phyloP scores from a whole-genome alignment of 2,888 invertebrate species.

The Strigamia maritima region DNA sequence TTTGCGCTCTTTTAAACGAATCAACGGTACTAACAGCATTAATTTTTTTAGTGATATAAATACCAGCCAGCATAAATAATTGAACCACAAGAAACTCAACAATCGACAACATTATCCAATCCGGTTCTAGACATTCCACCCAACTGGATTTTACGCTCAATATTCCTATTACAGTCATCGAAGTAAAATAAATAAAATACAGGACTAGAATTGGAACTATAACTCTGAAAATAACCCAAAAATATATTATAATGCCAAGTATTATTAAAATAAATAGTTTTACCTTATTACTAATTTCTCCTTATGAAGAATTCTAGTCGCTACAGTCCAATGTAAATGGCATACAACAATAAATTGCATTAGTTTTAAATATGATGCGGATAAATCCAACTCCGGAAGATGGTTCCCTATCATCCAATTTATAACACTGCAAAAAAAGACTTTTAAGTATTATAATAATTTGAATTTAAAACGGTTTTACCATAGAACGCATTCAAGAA shows the following conservation, averaged over 20 bases:
- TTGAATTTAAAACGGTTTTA: constrained; percentile 46
- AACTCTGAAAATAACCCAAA: constrained; percentile 48
- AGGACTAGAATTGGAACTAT: constrained; percentile 54
- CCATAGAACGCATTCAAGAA: constrained; percentile 55
- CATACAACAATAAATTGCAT: constrained; percentile 56
- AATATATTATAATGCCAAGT: too few relatives aligned
- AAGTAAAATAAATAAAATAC: constrained; percentile 55
- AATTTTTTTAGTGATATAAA: constrained; percentile 54
- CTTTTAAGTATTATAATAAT: not conserved
- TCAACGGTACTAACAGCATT: constrained; percentile 53
- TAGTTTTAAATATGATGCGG: constrained; percentile 55
- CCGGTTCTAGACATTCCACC: constrained; percentile 56
- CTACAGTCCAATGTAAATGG: constrained; percentile 58
- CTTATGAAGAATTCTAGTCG: constrained; percentile 54
- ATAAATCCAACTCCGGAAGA: constrained; percentile 56
- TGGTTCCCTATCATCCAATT: constrained; percentile 54
- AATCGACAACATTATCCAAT: constrained; percentile 57
- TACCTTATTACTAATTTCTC: constrained; percentile 50
- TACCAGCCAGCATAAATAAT: constrained; percentile 55
- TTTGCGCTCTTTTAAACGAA: constrained; percentile 54
- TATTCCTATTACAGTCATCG: constrained; percentile 55
- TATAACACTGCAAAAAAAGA: constrained; percentile 51
- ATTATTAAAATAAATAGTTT: not conserved
- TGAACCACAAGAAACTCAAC: constrained; percentile 57
- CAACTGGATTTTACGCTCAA: constrained; percentile 54